A percentile compares a stretch with the other conserved stretches of the same genome.
These are phyloP conservation scores for Trinorchestia longiramus DNA, from an alignment of 1,140 invertebrate species.

Conservation along the genomic window DNA sequence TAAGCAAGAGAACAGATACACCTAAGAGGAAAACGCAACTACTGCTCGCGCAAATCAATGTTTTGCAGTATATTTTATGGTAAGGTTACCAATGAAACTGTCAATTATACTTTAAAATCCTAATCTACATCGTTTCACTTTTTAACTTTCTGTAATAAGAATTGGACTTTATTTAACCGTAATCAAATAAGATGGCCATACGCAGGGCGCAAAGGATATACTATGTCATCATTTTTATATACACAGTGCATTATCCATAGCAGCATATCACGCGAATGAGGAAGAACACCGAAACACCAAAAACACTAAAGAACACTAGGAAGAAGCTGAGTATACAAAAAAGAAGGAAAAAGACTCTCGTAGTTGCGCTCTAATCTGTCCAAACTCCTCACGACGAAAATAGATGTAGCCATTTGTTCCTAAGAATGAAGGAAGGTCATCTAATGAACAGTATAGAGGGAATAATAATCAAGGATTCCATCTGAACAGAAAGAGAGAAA, in stretches of 20 bases:
- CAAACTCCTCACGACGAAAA: not conserved
- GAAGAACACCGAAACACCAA: slow-evolving; percentile 51
- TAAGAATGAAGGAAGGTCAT: not conserved
- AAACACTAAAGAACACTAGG: slow-evolving; percentile 27
- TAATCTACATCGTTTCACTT: not conserved
- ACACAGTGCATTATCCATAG: slow-evolving; percentile 30
- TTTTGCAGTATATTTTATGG: not conserved
- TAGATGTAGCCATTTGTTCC: not conserved
- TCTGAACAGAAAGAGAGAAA: not conserved
- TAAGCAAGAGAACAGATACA: slow-evolving; percentile 51
- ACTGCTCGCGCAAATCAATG: not conserved
- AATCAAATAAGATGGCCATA: not conserved
- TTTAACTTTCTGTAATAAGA: not conserved
- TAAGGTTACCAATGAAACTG: not conserved
- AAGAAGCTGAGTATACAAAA: slow-evolving; percentile 36
- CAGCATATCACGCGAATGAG: slow-evolving; percentile 35
- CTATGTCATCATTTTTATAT: not conserved
- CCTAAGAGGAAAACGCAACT: not conserved
- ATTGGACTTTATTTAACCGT: not conserved
- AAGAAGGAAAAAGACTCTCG: not conserved
- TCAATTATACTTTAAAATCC: not conserved
- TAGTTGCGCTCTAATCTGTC: slow-evolving; percentile 37
- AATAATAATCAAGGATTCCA: not conserved
- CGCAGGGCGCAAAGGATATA: not conserved
- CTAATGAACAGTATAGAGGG: not conserved